A percentile compares a stretch with the other conserved stretches of the same genome.
Evolutionary conservation across 2,113 vertebrate species (phyloP).

Genomic region (Turdus rufiventris): DNA sequence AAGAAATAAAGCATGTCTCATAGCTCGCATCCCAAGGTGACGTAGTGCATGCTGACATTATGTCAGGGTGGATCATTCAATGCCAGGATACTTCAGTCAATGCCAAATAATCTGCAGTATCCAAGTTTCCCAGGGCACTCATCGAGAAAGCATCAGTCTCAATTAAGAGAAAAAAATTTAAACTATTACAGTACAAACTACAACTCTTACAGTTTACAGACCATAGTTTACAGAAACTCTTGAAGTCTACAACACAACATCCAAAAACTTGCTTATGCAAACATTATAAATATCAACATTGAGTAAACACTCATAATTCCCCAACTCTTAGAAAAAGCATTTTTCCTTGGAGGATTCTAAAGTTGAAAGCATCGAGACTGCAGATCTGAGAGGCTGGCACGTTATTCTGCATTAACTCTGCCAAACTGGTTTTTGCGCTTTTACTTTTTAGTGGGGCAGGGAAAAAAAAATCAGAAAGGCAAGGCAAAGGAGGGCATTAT

Average conservation of each 20-base stretch:
- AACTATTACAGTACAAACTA: neutral
- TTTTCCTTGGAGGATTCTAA: neutral
- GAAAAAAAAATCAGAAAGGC: neutral
- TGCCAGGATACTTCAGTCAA: neutral
- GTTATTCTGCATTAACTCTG: neutral
- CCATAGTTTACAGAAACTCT: slow-evolving; percentile 23
- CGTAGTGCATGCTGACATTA: neutral
- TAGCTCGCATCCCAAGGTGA: neutral
- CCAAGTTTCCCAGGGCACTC: neutral
- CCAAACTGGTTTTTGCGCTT: neutral
- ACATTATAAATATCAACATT: neutral
- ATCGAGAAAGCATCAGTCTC: neutral
- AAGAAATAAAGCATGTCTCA: neutral
- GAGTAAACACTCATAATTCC: slow-evolving; percentile 25
- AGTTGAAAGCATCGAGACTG: neutral
- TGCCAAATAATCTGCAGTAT: neutral
- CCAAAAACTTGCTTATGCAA: neutral
- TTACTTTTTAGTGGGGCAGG: neutral
- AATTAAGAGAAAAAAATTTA: neutral
- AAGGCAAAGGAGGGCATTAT: neutral
- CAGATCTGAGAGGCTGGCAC: neutral
- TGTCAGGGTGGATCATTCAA: neutral
- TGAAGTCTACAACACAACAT: neutral
- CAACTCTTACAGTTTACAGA: neutral
- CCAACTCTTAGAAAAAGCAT: neutral